Evolutionary conservation across 2,113 vertebrate genomes (phyloP).

Genomic region (Oxygymnocypris stewartii): DNA sequence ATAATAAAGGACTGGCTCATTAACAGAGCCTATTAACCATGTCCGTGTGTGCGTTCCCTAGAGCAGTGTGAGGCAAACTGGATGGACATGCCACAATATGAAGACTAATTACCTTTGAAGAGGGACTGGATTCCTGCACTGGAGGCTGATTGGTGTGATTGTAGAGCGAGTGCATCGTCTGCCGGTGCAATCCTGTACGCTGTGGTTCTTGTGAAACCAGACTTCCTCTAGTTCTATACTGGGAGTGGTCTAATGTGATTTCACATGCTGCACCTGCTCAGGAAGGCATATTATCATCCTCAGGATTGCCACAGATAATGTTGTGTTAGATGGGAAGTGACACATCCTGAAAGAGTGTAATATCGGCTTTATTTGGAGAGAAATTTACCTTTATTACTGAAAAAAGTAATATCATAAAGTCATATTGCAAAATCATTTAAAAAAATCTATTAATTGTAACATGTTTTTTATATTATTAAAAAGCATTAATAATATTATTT

Average conservation of each 20-base stretch:
- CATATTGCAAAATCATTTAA: too few species aligned
- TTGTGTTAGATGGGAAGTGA: background rate
- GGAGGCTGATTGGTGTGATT: conserved; percentile 65
- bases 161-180: conserved; percentile 62
- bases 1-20: conserved; percentile 83
- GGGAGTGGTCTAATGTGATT: conserved; percentile 10
- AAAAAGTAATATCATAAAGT: background rate
- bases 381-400: background rate
- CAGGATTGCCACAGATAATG: background rate
- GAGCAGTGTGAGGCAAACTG: conserved; percentile 72
- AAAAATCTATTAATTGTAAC: too few species aligned
- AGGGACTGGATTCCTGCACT: conserved; percentile 67
- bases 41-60: conserved; percentile 76
- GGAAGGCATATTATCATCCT: background rate
- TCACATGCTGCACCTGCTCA: background rate
- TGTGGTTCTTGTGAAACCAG: background rate
- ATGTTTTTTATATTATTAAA: too few species aligned
- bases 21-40: conserved; percentile 81
- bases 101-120: conserved; percentile 81
- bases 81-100: conserved; percentile 78
- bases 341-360: background rate
- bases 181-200: background rate
- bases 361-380: background rate
- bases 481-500: too few species aligned
- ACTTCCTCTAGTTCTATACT: conserved; percentile 3